Conservation (phyloP, 2,797 vertebrate genomes). For the Benthosema pterotum region DNA sequence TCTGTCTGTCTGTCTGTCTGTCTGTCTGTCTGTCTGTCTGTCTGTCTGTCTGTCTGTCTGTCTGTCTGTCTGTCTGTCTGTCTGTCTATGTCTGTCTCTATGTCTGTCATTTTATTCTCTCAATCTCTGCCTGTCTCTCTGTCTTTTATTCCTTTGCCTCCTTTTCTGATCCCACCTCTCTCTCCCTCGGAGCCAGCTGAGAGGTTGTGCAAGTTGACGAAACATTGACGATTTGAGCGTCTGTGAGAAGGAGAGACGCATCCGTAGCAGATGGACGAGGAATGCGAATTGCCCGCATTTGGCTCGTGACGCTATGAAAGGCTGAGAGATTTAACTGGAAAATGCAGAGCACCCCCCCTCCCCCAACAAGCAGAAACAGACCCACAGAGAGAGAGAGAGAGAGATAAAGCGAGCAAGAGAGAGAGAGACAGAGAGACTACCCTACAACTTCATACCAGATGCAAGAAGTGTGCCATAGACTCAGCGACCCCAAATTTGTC, state of each 20-base stretch:
- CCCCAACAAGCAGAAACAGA: slow-evolving; percentile 2
- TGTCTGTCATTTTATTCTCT: neutral
- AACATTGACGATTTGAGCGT: neutral
- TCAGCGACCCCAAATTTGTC: slow-evolving; percentile 2
- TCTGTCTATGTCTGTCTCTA: neutral
- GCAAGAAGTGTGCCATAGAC: neutral
- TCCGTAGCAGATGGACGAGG: slow-evolving; percentile 4
- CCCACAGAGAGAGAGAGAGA: neutral
- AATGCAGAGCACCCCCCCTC: neutral
- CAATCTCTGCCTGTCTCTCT: neutral
- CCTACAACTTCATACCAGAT: neutral
- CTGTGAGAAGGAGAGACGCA: neutral
- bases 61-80: neutral
- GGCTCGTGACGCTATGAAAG: neutral
- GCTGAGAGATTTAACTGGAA: neutral
- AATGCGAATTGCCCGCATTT: neutral
- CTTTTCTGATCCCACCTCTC: neutral
- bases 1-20: too few relatives aligned
- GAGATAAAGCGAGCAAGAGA: neutral
- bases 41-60: neutral
- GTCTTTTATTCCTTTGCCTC: neutral
- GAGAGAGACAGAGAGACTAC: too few relatives aligned
- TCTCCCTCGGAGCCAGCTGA: neutral
- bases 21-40: neutral
- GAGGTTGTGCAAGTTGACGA: slow-evolving; percentile 1